phyloP scores from a whole-genome alignment of 2,113 vertebrate species.

The Pelecanoides urinatrix region DNA sequence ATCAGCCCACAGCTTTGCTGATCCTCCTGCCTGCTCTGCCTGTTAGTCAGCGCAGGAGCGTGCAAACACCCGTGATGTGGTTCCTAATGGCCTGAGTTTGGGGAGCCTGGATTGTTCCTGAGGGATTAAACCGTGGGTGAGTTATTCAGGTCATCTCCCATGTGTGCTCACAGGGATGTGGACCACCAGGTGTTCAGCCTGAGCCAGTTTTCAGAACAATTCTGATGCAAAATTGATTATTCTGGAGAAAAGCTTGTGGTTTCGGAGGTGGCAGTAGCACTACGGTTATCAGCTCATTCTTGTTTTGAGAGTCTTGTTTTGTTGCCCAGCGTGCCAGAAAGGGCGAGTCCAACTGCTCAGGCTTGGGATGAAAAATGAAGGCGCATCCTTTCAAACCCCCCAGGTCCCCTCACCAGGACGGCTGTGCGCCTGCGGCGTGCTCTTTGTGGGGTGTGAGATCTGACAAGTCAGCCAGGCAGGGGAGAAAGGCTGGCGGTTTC shows the following conservation, averaged over 20 bases:
- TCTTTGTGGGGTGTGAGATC: background rate
- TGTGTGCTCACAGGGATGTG: background rate
- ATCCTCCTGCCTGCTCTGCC: background rate
- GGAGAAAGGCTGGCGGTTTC: background rate
- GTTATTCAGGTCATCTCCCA: background rate
- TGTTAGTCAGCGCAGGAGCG: background rate
- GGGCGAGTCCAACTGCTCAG: accelerated
- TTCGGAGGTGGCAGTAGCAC: background rate
- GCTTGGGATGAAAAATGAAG: background rate
- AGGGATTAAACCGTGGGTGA: accelerated
- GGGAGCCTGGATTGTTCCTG: background rate
- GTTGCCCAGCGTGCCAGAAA: background rate
- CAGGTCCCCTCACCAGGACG: background rate
- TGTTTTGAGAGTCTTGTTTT: background rate
- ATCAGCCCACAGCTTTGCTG: background rate
- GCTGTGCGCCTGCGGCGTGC: accelerated
- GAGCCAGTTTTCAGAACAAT: background rate
- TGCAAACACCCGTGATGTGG: accelerated
- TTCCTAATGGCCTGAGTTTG: background rate
- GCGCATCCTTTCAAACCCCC: background rate
- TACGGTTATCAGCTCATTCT: background rate
- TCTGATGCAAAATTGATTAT: background rate
- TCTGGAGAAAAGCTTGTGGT: background rate
- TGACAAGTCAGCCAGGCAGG: background rate
- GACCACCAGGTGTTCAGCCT: background rate